Percentiles rank a stretch among this genome's conserved stretches.
These are phyloP conservation scores for Xylocampa areola DNA, from an alignment of 2,888 invertebrate species.

Conservation along the genomic window DNA sequence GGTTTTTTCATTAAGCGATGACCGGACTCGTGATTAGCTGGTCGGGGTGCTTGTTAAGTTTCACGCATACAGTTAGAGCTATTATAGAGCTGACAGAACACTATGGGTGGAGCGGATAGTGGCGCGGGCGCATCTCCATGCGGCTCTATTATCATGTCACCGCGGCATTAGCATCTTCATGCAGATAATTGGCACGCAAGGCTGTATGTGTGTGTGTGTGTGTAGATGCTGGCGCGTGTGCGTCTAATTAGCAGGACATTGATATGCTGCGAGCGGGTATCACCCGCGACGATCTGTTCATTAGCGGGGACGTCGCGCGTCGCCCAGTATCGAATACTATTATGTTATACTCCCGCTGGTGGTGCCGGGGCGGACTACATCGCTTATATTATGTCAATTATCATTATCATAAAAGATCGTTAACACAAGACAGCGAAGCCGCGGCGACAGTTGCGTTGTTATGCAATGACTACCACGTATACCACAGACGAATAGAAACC, in stretches of 20 bases:
- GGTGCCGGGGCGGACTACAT: not conserved
- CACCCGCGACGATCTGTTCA: slow-evolving; percentile 15
- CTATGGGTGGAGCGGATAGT: not conserved
- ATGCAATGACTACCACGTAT: not conserved
- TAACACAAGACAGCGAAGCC: too few species aligned
- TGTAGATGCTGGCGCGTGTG: not conserved
- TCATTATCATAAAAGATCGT: not conserved
- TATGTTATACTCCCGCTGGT: not conserved
- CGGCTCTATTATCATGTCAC: slow-evolving; percentile 9
- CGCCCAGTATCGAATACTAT: not conserved
- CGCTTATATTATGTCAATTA: not conserved
- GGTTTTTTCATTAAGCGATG: too few species aligned
- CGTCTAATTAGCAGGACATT: slow-evolving; percentile 36
- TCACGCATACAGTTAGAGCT: not conserved
- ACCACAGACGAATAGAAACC: too few species aligned
- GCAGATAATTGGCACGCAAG: slow-evolving; percentile 15
- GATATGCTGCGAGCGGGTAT: slow-evolving; percentile 9
- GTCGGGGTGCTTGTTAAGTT: not conserved
- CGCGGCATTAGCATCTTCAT: slow-evolving; percentile 2
- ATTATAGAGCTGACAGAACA: not conserved
- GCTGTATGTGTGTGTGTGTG: not conserved
- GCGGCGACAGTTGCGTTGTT: not conserved
- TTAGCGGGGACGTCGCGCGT: slow-evolving; percentile 7
- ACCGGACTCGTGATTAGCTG: not conserved
- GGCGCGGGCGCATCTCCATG: not conserved